phyloP scores from a whole-genome alignment of 2,888 invertebrate genomes.

The Synergus japonicus region DNA sequence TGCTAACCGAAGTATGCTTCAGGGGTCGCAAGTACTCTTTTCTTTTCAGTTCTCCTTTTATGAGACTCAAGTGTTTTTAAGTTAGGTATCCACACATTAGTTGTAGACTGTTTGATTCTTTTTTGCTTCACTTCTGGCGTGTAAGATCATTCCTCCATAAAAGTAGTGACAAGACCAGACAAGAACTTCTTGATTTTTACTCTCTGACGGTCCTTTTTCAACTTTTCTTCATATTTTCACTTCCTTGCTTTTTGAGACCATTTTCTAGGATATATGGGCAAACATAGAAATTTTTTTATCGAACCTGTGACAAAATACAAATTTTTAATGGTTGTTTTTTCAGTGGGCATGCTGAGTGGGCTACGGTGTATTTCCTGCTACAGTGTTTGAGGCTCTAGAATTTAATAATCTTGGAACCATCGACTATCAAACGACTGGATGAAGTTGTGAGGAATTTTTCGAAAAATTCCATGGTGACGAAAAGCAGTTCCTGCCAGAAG shows the following conservation, averaged over 20 bases:
- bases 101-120: not conserved
- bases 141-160: too few species aligned
- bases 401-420: not conserved
- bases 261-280: too few species aligned
- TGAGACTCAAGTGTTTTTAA: not conserved
- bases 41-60: not conserved
- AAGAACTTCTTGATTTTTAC: too few species aligned
- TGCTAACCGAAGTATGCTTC: constrained; percentile 9
- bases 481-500: constrained; percentile 45
- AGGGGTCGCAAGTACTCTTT: not conserved
- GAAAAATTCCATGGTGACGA: constrained; percentile 1
- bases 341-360: not conserved
- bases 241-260: too few species aligned
- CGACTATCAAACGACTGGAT: not conserved
- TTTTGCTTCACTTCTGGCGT: not conserved
- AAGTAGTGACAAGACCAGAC: too few species aligned
- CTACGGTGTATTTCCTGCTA: not conserved
- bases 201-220: too few species aligned
- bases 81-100: not conserved
- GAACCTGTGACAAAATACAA: too few species aligned
- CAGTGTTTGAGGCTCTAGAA: too few species aligned
- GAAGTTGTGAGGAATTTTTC: constrained; percentile 1
- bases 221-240: too few species aligned
- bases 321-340: not conserved
- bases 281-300: too few species aligned